phyloP scores from a whole-genome alignment of 2,797 vertebrate species.

The Pantherophis vulpinus region DNA sequence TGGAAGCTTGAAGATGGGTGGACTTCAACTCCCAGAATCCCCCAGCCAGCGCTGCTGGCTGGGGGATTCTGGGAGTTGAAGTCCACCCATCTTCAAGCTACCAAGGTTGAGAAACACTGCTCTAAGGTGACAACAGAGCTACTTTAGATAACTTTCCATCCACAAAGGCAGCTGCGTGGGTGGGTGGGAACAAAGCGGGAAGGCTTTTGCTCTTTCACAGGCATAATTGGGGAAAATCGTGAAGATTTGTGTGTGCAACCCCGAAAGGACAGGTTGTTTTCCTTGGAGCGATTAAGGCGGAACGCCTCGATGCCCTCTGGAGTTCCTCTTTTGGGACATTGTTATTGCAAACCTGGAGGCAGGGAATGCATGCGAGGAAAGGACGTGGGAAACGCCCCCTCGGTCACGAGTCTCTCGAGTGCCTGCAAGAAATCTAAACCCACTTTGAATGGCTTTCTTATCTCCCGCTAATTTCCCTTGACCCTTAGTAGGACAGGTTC shows the following conservation, averaged over 20 bases:
- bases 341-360: neutral
- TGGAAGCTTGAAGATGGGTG: no score
- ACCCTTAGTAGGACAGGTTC: neutral
- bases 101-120: no score
- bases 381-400: neutral
- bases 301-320: neutral
- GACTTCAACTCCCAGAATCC: no score
- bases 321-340: neutral
- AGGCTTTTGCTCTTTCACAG: neutral
- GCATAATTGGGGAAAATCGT: rapidly evolving
- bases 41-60: no score
- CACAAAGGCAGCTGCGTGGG: neutral
- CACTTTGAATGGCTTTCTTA: neutral
- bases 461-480: neutral
- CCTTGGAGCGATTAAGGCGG: neutral
- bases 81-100: no score
- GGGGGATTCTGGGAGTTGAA: no score
- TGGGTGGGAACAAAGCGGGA: no score
- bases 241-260: neutral
- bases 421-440: no score
- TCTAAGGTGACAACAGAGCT: no score
- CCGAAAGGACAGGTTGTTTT: neutral
- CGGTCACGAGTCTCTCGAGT: no score
- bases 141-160: neutral
- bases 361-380: no score